Percentiles rank a stretch among this genome's conserved stretches.
Conservation (phyloP, 1,140 invertebrate species). For the Limonius californicus region DNA sequence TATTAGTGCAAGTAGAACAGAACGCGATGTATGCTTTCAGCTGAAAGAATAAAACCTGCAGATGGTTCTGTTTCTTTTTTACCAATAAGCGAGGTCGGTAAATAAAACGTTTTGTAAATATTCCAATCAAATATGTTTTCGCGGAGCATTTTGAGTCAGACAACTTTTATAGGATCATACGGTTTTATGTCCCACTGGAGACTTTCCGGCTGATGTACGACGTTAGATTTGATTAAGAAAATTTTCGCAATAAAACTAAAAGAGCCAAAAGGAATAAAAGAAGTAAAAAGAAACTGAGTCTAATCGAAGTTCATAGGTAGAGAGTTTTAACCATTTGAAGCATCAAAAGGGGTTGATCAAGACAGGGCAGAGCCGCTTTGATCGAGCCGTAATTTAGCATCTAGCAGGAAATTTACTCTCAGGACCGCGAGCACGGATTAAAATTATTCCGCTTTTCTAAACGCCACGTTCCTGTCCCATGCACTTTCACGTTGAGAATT, state of each 20-base stretch:
- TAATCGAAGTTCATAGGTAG: slow-evolving; percentile 15
- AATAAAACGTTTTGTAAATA: slow-evolving; percentile 7
- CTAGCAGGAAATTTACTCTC: slow-evolving; percentile 19
- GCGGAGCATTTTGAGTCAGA: slow-evolving; percentile 31
- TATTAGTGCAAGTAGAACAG: too few species aligned
- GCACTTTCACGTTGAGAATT: slow-evolving; percentile 25
- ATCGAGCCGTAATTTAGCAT: slow-evolving; percentile 24
- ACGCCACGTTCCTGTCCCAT: slow-evolving; percentile 26
- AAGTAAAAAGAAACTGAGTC: slow-evolving; percentile 4
- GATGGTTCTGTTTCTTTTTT: not conserved
- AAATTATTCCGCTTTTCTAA: slow-evolving; percentile 37
- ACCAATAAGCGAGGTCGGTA: not conserved
- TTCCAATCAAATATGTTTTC: slow-evolving; percentile 28
- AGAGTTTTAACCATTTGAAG: slow-evolving; percentile 19
- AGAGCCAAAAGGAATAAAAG: slow-evolving; percentile 17
- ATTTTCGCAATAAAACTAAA: slow-evolving; percentile 28
- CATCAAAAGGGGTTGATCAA: slow-evolving; percentile 4
- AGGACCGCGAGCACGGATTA: slow-evolving; percentile 32
- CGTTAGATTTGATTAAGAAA: slow-evolving; percentile 36
- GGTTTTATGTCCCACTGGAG: slow-evolving; percentile 33
- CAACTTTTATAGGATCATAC: slow-evolving; percentile 31
- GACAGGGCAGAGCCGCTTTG: slow-evolving; percentile 23
- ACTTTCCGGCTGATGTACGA: slow-evolving; percentile 27
- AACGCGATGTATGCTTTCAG: too few species aligned
- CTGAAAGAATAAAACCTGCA: too few species aligned